Evolutionary conservation across 2,113 vertebrate species (phyloP), one percentile per base, ranked within the genome.

Genomic region (Melierax canorus): DNA sequence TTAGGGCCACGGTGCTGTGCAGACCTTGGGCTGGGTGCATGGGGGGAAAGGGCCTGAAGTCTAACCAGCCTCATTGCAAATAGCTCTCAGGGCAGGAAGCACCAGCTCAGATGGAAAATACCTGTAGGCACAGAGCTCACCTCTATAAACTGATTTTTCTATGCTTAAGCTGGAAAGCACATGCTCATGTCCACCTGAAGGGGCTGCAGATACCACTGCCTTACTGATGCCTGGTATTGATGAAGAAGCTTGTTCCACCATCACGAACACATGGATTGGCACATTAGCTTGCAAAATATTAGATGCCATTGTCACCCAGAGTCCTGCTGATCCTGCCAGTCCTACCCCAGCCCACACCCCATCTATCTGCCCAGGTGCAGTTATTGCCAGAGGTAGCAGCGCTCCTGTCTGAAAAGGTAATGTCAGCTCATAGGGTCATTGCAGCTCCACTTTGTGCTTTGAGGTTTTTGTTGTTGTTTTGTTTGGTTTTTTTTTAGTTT

Each of bases 401-500:
- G 0, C 5, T 45, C 34, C 36, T 0, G 0, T 13, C 36, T 45
- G 41, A 11, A 36, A 48, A 39, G n/a, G 46, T 41, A 30, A 45
- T 0, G 5, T 19, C 77, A 87, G 23, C n/a, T 43, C 5, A 1
- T 5, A 21, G 1, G 11, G 10, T 17, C 17, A 0, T 4, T 7
- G 10, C 0, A 1, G 30, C 29, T 50, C 22, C 13, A 4, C 24
- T 53, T 36, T 38, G 29, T 15, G 16, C 48, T 64, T 80, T 29
- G 30, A 2, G 5, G 10, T 7, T 46, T 23, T 77, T 26, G 7
- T 62, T 26, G 24, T 17, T 6, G 17, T 6, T 32, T 21, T 32
- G 34, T 38, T 4, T 39, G n/a, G n/a, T 21, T 46, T 22, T 48
- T 48, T 58, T 41, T 12, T 8, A 18, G 20, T 19, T 67, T 39